A percentile compares a stretch with the other conserved stretches of the same genome.
Evolutionary conservation across 1,140 invertebrate genomes (phyloP).

Genomic region (Procambarus virginalis): DNA sequence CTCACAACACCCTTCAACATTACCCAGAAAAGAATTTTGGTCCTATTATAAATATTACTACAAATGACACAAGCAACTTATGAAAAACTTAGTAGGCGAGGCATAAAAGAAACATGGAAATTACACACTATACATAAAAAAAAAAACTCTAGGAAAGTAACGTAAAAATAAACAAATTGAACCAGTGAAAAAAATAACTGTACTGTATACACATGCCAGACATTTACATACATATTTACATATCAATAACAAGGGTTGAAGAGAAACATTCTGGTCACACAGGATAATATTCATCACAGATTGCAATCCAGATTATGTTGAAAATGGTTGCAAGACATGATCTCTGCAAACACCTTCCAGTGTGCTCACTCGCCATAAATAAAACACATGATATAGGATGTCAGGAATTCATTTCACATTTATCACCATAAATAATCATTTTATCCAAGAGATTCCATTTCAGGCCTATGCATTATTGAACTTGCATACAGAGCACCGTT

Average conservation of each 20-base stretch:
- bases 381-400: neutral
- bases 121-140: neutral
- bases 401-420: neutral
- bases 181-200: neutral
- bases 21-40: neutral
- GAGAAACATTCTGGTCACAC: slow-evolving; percentile 43
- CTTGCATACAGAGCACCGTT: neutral
- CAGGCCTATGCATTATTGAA: neutral
- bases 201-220: neutral
- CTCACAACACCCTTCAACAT: no score
- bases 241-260: neutral
- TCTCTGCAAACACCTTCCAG: neutral
- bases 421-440: neutral
- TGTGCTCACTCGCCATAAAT: neutral
- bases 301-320: slow-evolving; percentile 23
- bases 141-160: neutral
- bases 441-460: neutral
- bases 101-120: neutral
- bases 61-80: neutral
- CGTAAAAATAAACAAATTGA: neutral
- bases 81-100: neutral
- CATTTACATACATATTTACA: slow-evolving; percentile 7
- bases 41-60: no score
- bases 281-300: slow-evolving; percentile 47
- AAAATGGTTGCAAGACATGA: neutral